phyloP scores from a whole-genome alignment of 2,797 vertebrate species.

The Discoglossus pictus region DNA sequence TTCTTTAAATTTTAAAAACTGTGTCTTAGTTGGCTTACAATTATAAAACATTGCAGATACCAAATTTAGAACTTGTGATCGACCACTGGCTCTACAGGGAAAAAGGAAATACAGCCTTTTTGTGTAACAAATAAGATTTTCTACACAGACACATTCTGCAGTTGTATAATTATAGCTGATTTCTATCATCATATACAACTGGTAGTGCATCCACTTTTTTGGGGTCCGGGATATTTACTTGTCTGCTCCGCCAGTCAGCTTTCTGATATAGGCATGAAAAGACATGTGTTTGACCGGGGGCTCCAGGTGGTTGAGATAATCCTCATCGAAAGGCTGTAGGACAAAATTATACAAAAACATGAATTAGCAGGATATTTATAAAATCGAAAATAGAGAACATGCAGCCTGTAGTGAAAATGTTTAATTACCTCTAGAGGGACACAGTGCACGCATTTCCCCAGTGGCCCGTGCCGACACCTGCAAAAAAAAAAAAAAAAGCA shows the following conservation, averaged over 20 bases:
- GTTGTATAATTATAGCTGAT: too few species aligned
- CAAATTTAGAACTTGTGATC: too few species aligned
- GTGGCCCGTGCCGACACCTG: constrained; percentile 91
- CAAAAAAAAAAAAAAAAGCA: not conserved
- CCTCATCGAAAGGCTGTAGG: constrained; percentile 92
- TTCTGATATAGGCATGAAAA: constrained; percentile 97
- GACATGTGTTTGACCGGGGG: constrained; percentile 99
- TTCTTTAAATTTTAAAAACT: too few species aligned
- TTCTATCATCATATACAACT: too few species aligned
- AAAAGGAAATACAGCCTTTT: too few species aligned
- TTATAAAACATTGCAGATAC: too few species aligned
- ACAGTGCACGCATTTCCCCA: constrained; percentile 97
- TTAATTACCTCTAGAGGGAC: constrained; percentile 90
- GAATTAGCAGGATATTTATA: not conserved
- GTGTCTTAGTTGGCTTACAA: too few species aligned
- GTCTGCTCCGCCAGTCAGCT: constrained; percentile 95
- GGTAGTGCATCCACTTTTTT: too few species aligned
- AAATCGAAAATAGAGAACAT: not conserved
- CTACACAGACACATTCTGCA: too few species aligned
- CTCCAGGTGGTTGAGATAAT: constrained; percentile 98
- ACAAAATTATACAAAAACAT: not conserved
- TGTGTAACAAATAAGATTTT: too few species aligned
- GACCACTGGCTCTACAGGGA: too few species aligned
- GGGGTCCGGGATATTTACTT: too few species aligned
- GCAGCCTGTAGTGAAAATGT: not conserved